Conservation (phyloP, 35 echinoderm and acorn worm species). For the Lytechinus pictus region DNA sequence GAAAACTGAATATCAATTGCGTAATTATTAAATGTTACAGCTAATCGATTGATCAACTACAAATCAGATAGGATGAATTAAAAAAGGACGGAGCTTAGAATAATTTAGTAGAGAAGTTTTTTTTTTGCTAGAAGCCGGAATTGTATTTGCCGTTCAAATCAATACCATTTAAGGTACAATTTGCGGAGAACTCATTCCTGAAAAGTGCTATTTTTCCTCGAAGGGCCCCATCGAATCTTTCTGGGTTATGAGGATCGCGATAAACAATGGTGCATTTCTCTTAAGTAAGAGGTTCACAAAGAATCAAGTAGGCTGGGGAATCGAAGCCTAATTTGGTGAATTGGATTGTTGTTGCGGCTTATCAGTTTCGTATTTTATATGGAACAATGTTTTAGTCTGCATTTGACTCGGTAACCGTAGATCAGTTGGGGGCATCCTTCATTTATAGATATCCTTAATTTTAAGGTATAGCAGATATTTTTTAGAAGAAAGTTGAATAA, state of each 20-base stretch:
- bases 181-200: not conserved
- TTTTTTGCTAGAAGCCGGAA: not conserved
- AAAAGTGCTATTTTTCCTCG: constrained; percentile 8
- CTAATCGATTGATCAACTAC: not conserved
- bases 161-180: constrained; percentile 6
- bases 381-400: not conserved
- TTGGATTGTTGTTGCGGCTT: not conserved
- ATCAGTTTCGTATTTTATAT: not conserved
- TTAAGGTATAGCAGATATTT: too few species aligned
- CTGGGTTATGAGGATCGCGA: not conserved
- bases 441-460: too few species aligned
- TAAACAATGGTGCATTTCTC: not conserved
- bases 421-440: too few species aligned
- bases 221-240: not conserved
- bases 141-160: not conserved
- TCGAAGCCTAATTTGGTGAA: not conserved
- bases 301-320: not conserved
- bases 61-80: not conserved
- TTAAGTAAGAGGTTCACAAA: not conserved
- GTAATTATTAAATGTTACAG: not conserved
- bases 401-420: too few species aligned
- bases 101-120: not conserved
- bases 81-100: not conserved
- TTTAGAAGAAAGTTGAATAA: too few species aligned
- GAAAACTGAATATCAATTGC: not conserved